Evolutionary conservation across 2,888 invertebrate species (phyloP).

Genomic region (Lasioglossum calceatum): DNA sequence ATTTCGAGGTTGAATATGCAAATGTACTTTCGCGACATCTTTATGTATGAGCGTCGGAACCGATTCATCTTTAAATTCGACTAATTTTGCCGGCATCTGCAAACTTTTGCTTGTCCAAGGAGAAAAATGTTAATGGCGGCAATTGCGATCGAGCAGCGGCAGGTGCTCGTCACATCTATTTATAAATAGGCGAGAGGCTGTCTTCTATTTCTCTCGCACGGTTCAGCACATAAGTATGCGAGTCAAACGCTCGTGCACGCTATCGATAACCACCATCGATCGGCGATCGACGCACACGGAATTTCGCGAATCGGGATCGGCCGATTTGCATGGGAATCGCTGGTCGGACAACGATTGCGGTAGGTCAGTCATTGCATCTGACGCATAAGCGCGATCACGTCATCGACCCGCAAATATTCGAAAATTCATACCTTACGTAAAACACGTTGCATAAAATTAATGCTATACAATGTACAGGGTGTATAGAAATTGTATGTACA

Average conservation of each 20-base stretch:
- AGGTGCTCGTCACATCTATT: constrained; percentile 82
- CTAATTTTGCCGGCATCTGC: neutral
- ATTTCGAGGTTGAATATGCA: neutral
- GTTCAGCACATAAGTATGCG: constrained; percentile 52
- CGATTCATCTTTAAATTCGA: neutral
- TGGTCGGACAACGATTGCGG: constrained; percentile 5
- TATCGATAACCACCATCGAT: constrained; percentile 25
- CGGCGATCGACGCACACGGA: neutral
- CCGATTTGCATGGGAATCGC: constrained; percentile 13
- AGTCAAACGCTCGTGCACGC: constrained; percentile 10
- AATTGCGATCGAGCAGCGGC: constrained; percentile 79
- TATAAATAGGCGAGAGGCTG: constrained; percentile 71
- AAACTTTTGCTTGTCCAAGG: constrained; percentile 26
- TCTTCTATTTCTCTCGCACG: constrained; percentile 58
- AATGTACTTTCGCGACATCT: neutral
- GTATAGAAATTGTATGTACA: too few species aligned
- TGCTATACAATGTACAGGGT: neutral
- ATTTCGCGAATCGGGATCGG: constrained; percentile 17
- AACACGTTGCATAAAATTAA: neutral
- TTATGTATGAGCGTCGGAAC: neutral
- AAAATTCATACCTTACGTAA: neutral
- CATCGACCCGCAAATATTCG: neutral
- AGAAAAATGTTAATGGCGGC: constrained; percentile 60
- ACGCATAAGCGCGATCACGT: neutral
- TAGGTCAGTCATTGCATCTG: constrained; percentile 13